Evolutionary conservation across 2,113 vertebrate genomes (phyloP).

Genomic region (Petaurus breviceps): DNA sequence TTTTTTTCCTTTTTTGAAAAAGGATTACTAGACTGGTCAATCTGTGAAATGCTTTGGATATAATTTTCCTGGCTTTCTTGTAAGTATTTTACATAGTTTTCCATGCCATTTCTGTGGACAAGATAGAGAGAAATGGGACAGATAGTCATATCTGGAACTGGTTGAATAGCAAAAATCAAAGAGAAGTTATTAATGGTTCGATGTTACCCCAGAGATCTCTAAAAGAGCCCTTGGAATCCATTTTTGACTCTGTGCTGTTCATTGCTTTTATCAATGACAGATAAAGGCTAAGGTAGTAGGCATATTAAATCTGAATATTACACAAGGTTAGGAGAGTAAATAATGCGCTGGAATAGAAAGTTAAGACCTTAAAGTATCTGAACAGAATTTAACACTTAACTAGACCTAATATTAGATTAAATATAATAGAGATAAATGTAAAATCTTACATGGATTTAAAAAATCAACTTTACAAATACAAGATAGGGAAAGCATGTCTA

Average conservation of each 20-base stretch:
- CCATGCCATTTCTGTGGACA: not conserved
- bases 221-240: not conserved
- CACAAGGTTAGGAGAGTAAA: not conserved
- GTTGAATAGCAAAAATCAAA: not conserved
- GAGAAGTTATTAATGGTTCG: not conserved
- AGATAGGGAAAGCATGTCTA: not conserved
- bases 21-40: not conserved
- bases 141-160: not conserved
- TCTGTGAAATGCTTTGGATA: not conserved
- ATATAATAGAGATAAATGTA: not conserved
- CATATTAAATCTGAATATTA: not conserved
- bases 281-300: not conserved
- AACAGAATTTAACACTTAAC: not conserved
- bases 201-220: not conserved
- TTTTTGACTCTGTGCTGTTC: not conserved
- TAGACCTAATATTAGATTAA: not conserved
- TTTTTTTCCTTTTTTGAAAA: not conserved
- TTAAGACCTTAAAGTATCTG: not conserved
- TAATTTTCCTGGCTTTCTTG: not conserved
- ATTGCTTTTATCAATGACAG: not conserved
- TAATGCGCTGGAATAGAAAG: not conserved
- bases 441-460: not conserved
- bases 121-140: not conserved
- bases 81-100: not conserved
- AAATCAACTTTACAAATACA: not conserved